Evolutionary conservation across 2,888 invertebrate species (phyloP), one percentile per base, ranked within the genome.

Genomic region (Pemphredon lugubris): DNA sequence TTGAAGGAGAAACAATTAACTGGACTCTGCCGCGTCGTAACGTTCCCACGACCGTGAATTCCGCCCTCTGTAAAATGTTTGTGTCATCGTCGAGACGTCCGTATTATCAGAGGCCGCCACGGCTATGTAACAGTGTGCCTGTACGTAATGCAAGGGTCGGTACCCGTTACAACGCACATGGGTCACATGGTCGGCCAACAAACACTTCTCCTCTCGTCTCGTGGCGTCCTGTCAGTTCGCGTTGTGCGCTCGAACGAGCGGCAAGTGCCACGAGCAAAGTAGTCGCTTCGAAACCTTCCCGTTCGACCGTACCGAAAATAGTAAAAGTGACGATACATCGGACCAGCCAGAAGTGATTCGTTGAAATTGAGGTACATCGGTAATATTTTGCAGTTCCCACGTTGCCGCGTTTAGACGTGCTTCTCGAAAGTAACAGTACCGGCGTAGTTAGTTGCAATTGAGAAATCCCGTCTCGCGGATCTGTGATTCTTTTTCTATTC

Each of bases 201-300:
- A 51, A 53, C 53, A 23, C 50, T 18, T 16, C 34, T 13, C 13
- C 58, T 37, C 45, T 26, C 9, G 51, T 42, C 48, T 60, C 16
- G 37, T 18, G 55, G 66, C 64, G 73, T 66, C 55, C 71, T 78
- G 74, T 75, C 74, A 75, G 74, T 75, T 45, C 42, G 58, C 73
- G 70, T 61, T 60, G 77, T 47, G 76, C 79, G 79, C 79, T 79
- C 76, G 76, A 70, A 61, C 79, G 80, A 32, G 18, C 21, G 70
- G 32, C 69, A 48, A 70, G 69, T 69, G 67, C 14, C 48, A 23
- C 57, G 53, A 30, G 51, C 23, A 20, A 26, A 40, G 7, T 34
- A 40, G 14, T 40, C 32, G 34, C 14, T 4, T 20, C 16, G 14
- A 13, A 11, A 6, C 30, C 18, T 14, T 7, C 42, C 32, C 14